Evolutionary conservation across 2,113 vertebrate genomes (phyloP).

Genomic region (Oryzias celebensis): DNA sequence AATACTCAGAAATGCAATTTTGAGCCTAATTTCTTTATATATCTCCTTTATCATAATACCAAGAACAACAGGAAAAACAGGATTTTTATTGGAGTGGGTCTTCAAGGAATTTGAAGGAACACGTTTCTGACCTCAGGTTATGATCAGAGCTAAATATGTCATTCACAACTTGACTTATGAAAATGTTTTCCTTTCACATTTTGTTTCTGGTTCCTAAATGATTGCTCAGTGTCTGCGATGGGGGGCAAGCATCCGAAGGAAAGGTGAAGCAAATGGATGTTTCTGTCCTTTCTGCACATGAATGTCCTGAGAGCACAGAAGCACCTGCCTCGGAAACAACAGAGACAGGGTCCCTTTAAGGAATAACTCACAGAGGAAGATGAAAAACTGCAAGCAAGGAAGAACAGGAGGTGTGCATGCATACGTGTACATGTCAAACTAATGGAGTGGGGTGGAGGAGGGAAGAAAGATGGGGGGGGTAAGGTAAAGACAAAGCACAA

Average conservation of each 20-base stretch:
- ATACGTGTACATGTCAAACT: slow-evolving; percentile 63
- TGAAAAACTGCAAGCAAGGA: slow-evolving; percentile 55
- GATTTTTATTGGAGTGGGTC: too few species aligned
- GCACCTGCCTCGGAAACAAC: slow-evolving; percentile 33
- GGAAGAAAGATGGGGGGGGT: slow-evolving; percentile 24
- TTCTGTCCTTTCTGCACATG: slow-evolving; percentile 51
- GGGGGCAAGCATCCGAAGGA: slow-evolving; percentile 48
- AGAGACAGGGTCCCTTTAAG: slow-evolving; percentile 72
- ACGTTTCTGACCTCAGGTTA: too few species aligned
- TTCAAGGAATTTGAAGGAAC: too few species aligned
- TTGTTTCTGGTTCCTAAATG: too few species aligned
- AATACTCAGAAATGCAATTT: too few species aligned
- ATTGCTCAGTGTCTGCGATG: slow-evolving; percentile 3
- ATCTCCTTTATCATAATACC: too few species aligned
- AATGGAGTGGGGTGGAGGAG: slow-evolving; percentile 49
- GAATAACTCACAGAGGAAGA: slow-evolving; percentile 56
- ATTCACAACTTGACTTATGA: too few species aligned
- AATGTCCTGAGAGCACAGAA: slow-evolving; percentile 35
- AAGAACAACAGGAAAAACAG: too few species aligned
- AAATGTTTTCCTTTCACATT: too few species aligned
- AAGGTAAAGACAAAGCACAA: slow-evolving; percentile 58
- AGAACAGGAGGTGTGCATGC: slow-evolving; percentile 61
- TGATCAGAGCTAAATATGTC: too few species aligned
- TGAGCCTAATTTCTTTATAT: too few species aligned
- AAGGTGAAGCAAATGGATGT: slow-evolving; percentile 47